Evolutionary conservation across 2,888 invertebrate species (phyloP), one percentile per base, ranked within the genome.

Genomic region (Dione juno): DNA sequence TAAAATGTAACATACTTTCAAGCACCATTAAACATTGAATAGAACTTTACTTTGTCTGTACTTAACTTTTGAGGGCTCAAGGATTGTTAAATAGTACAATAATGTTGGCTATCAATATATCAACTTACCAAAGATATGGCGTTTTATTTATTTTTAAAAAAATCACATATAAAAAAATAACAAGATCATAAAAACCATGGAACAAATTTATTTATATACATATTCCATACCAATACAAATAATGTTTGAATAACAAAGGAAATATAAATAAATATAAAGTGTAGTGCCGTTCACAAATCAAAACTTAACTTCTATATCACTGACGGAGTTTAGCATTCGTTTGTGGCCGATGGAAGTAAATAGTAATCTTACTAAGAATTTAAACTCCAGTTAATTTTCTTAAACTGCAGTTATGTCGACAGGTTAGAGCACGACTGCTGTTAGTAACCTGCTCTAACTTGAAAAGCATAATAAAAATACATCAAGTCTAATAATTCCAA

Each of bases 71-170:
- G 19, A 59, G n/a, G 37, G 63, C 21, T n/a, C 16, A n/a, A 43
- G 41, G 40, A 40, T n/a, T 10, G 28, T 35, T 8, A 48, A 37
- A 35, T 37, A 48, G 13, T 48, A n/a, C 28, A 10, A 45, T 10
- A 35, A 50, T 50, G 13, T 64, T 35, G 13, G 6, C 1, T 10
- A 19, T 13, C 63, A 64, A 64, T 64, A 64, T 64, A 64, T 50
- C 50, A 64, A 28, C 63, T 50, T 64, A 50, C 63, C 63, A 64
- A 64, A 64, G 63, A 64, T 50, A 37, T 45, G 3, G 28, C 13
- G 35, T 57, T 66, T 57, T 54, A 66, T 45, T 66, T 66, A 16
- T 5, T 28, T 28, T 28, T 45, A 48, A 10, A 19, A 19, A 1
- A 50, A 19, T 11, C 16, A 50, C 11, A 50, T n/a, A n/a, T 45